Evolutionary conservation across 1,140 invertebrate genomes (phyloP).

Genomic region (Drosophila mauritiana): DNA sequence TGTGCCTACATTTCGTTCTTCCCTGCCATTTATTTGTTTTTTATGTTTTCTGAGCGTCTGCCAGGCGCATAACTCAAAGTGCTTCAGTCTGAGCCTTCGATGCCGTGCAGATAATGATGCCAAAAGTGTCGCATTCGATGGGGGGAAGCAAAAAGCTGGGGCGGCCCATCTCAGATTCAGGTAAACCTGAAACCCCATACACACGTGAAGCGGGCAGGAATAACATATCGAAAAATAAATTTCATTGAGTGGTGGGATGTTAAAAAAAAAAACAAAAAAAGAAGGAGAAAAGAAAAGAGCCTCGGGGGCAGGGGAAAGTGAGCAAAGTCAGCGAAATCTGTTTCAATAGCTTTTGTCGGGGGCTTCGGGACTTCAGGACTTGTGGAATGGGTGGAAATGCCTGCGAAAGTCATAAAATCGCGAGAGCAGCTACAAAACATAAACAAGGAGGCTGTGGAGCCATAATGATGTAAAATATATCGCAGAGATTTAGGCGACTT

Average conservation of each 20-base stretch:
- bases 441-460: conserved; percentile 59
- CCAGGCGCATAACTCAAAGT: conserved; percentile 75
- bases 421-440: conserved; percentile 74
- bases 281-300: background rate
- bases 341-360: conserved; percentile 56
- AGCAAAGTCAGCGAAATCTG: conserved; percentile 76
- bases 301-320: conserved; percentile 39
- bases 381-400: conserved; percentile 8
- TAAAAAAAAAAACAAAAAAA: background rate
- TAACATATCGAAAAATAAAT: conserved; percentile 83
- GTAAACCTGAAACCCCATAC: conserved; percentile 53
- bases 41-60: conserved; percentile 77
- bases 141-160: background rate
- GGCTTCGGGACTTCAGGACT: background rate
- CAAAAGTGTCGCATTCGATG: conserved; percentile 64
- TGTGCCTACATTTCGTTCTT: conserved; percentile 48
- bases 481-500: conserved; percentile 73
- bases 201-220: conserved; percentile 52
- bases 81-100: conserved; percentile 62
- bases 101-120: conserved; percentile 80
- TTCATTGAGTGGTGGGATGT: conserved; percentile 55
- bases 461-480: conserved; percentile 83
- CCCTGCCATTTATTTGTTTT: conserved; percentile 76
- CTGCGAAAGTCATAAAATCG: conserved; percentile 77
- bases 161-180: conserved; percentile 25